These are phyloP conservation scores for Eurystomus gularis DNA, from an alignment of 2,113 vertebrate species.

Conservation along the genomic window DNA sequence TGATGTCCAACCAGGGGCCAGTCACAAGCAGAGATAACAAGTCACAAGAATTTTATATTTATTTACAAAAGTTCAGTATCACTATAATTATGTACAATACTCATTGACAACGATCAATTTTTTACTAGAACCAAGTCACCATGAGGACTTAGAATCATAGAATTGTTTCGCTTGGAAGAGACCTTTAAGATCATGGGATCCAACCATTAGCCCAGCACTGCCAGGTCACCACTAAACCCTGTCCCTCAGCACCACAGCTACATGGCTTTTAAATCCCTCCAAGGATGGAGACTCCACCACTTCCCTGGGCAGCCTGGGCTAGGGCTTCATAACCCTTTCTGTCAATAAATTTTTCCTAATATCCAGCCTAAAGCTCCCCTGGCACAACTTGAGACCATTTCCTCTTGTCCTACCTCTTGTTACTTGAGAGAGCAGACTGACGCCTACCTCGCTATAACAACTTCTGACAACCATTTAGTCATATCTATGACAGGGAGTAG, in stretches of 20 bases:
- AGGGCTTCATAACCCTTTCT: no score
- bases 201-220: no score
- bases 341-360: no score
- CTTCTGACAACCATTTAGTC: neutral
- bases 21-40: neutral
- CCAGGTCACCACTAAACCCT: neutral
- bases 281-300: neutral
- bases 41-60: neutral
- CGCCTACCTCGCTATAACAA: no score
- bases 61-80: neutral
- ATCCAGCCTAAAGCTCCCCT: no score
- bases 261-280: neutral
- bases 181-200: no score
- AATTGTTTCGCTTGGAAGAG: neutral
- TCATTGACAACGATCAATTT: neutral
- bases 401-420: no score
- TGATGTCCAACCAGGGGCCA: rapidly evolving
- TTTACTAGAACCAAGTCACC: neutral
- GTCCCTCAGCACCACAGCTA: neutral
- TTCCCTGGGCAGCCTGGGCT: neutral
- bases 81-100: neutral
- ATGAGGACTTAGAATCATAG: neutral
- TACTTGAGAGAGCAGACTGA: no score
- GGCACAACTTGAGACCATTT: no score
- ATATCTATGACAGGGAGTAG: neutral